These are phyloP conservation scores for Anguilla megastoma DNA, from an alignment of 2,797 vertebrate species.

Conservation along the genomic window DNA sequence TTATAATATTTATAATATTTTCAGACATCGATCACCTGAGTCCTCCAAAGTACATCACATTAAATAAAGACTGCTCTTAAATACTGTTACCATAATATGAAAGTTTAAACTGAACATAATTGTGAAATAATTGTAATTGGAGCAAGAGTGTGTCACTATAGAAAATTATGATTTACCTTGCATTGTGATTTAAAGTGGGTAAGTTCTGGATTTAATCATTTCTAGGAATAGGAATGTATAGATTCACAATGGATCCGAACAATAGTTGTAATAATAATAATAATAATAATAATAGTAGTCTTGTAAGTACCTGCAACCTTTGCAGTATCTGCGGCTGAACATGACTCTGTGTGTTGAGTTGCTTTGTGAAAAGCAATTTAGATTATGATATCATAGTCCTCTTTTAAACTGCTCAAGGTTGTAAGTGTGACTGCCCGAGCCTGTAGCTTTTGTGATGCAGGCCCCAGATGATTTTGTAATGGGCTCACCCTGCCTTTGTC, in stretches of 20 bases:
- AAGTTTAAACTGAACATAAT: background rate
- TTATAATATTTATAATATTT: slow-evolving; percentile 21
- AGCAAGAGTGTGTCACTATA: background rate
- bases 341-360: slow-evolving; percentile 18
- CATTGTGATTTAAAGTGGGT: background rate
- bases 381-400: slow-evolving; percentile 66
- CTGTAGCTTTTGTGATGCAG: slow-evolving; percentile 41
- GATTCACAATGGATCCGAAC: background rate
- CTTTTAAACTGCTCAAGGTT: slow-evolving; percentile 67
- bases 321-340: background rate
- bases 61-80: background rate
- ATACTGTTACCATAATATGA: background rate
- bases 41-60: background rate
- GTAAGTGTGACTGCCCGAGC: slow-evolving; percentile 67
- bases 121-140: background rate
- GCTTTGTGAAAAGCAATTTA: slow-evolving; percentile 72
- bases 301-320: slow-evolving; percentile 10
- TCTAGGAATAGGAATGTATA: background rate
- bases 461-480: slow-evolving; percentile 47
- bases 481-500: slow-evolving; percentile 47
- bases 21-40: slow-evolving; percentile 2
- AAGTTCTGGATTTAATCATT: background rate
- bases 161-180: background rate
- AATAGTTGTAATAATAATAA: background rate
- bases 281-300: slow-evolving; percentile 5